Evolutionary conservation across 1,140 invertebrate genomes (phyloP).

Genomic region (Marisa cornuarietis): DNA sequence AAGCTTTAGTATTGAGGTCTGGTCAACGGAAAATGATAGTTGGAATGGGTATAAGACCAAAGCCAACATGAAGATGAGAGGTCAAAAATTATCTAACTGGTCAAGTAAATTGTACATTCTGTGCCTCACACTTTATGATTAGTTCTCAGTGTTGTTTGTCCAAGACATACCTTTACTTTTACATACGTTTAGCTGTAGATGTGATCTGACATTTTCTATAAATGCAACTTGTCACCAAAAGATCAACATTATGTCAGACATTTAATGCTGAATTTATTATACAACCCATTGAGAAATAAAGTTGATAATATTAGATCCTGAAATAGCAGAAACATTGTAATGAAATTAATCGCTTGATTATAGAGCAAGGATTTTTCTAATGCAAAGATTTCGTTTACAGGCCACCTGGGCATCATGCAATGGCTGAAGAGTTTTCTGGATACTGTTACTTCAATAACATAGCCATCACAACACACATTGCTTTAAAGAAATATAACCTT

Average conservation of each 20-base stretch:
- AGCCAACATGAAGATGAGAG: no score
- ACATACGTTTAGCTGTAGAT: no score
- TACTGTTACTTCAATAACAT: constrained; percentile 99
- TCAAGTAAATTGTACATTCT: no score
- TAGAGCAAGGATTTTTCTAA: background rate
- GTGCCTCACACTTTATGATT: no score
- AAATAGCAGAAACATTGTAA: constrained; percentile 35
- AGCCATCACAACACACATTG: constrained; percentile 86
- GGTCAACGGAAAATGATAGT: no score
- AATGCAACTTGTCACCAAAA: no score
- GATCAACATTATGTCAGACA: background rate
- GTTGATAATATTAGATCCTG: background rate
- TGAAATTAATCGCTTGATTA: constrained; percentile 37
- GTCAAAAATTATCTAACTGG: no score
- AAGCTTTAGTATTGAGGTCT: no score
- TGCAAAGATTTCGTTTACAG: constrained; percentile 65
- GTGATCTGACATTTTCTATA: no score
- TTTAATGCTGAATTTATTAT: background rate
- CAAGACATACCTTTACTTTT: no score
- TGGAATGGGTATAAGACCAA: no score
- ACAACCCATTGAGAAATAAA: background rate
- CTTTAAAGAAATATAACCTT: constrained; percentile 72
- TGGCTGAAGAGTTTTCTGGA: constrained; percentile 84
- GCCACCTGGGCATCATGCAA: constrained; percentile 98
- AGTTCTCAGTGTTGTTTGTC: no score